Conservation (phyloP, 2,888 invertebrate genomes). For the Drosophila vallismaia region DNA sequence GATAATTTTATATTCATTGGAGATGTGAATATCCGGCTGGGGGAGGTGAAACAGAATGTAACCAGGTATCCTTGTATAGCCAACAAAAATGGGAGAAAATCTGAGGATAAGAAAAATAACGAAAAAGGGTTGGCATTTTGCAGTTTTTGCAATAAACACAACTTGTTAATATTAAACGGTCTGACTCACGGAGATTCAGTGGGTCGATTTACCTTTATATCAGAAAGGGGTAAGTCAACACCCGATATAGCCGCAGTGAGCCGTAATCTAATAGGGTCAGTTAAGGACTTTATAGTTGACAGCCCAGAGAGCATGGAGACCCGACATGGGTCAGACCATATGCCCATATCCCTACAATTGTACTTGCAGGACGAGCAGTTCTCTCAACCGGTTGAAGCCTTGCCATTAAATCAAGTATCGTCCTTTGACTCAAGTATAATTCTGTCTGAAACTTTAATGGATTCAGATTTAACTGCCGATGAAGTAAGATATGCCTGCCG, state of each 20-base stretch:
- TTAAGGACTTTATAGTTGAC: slow-evolving; percentile 16
- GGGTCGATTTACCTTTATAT: slow-evolving; percentile 8
- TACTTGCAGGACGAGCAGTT: not conserved
- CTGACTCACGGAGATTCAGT: slow-evolving; percentile 10
- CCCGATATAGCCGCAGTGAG: slow-evolving; percentile 22
- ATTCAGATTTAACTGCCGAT: not conserved
- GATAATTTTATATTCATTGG: slow-evolving; percentile 11
- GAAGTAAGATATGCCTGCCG: not conserved
- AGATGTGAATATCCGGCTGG: slow-evolving; percentile 18
- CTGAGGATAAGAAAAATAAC: slow-evolving; percentile 7
- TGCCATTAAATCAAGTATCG: not conserved
- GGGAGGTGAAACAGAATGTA: slow-evolving; percentile 18
- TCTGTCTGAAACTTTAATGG: not conserved
- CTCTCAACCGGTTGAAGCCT: not conserved
- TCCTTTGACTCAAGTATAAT: not conserved
- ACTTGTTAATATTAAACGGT: slow-evolving; percentile 14
- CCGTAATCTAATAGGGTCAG: slow-evolving; percentile 3
- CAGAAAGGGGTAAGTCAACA: slow-evolving; percentile 6
- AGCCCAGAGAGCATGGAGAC: not conserved
- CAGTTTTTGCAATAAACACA: slow-evolving; percentile 1
- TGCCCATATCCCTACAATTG: slow-evolving; percentile 16
- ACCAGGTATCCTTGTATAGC: slow-evolving; percentile 2
- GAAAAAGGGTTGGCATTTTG: not conserved
- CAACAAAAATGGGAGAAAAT: slow-evolving; percentile 18
- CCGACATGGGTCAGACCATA: slow-evolving; percentile 23